phyloP scores from a whole-genome alignment of 2,797 vertebrate genomes.

The Hemibagrus guttatus region DNA sequence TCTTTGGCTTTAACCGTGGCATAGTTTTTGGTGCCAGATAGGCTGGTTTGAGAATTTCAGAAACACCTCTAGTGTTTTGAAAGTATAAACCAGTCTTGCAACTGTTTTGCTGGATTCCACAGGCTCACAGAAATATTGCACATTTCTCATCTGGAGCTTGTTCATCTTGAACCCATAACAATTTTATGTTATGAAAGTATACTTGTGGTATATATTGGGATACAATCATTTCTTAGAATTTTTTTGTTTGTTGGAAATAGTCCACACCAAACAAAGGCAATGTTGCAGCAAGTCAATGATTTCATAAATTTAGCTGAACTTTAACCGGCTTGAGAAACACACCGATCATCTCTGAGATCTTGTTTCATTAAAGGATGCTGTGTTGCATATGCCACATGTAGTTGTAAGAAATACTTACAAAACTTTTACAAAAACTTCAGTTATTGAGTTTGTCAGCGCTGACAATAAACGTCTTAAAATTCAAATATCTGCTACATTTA shows the following conservation, averaged over 20 bases:
- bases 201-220: background rate
- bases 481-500: background rate
- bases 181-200: background rate
- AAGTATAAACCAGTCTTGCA: background rate
- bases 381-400: background rate
- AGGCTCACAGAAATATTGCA: background rate
- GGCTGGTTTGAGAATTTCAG: too few relatives aligned
- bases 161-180: background rate
- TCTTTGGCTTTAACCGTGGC: too few relatives aligned
- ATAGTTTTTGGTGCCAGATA: too few relatives aligned
- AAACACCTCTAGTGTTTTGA: background rate
- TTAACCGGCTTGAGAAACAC: conserved; percentile 44
- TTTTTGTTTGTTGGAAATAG: conserved; percentile 10
- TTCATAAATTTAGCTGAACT: conserved; percentile 52
- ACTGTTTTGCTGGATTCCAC: background rate
- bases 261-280: background rate
- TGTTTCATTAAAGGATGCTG: background rate
- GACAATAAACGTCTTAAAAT: background rate
- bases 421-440: background rate
- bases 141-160: background rate
- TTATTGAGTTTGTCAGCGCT: background rate
- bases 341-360: conserved; percentile 6
- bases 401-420: background rate
- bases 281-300: conserved; percentile 45
- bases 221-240: background rate